phyloP scores from a whole-genome alignment of 2,797 vertebrate species.

The Bufotes viridis region DNA sequence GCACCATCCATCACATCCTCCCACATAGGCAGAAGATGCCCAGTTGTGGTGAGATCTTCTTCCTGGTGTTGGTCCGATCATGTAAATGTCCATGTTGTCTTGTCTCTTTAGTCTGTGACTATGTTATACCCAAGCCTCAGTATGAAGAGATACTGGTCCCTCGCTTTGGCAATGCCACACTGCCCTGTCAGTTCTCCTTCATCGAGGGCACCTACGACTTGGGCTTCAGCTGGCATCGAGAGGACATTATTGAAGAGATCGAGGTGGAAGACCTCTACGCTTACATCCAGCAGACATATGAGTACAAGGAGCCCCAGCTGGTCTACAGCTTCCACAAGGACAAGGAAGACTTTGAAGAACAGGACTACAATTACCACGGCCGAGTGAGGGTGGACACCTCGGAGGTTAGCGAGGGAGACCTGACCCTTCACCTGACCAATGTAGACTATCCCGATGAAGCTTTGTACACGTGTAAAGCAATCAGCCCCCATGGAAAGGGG shows the following conservation, averaged over 20 bases:
- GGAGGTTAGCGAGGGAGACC: constrained; percentile 65
- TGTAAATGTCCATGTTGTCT: not conserved
- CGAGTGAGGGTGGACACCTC: constrained; percentile 64
- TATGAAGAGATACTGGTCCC: constrained; percentile 41
- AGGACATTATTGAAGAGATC: constrained; percentile 69
- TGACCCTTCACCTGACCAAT: constrained; percentile 64
- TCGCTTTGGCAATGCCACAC: constrained; percentile 59
- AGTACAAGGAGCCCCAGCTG: constrained; percentile 66
- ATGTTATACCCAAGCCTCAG: constrained; percentile 33
- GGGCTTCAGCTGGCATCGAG: constrained; percentile 67
- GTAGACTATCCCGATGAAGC: constrained; percentile 68
- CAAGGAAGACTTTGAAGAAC: constrained; percentile 65
- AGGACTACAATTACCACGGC: constrained; percentile 64
- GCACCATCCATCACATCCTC: too few relatives aligned
- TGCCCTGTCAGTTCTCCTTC: constrained; percentile 67
- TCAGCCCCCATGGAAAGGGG: constrained; percentile 61
- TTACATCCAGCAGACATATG: constrained; percentile 64
- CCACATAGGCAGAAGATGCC: too few relatives aligned
- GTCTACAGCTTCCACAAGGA: constrained; percentile 66
- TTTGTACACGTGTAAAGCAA: constrained; percentile 64
- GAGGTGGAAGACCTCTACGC: constrained; percentile 65
- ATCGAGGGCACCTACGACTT: constrained; percentile 64
- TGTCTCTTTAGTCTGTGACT: constrained; percentile 46
- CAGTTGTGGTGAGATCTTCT: too few relatives aligned
- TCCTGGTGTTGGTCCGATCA: not conserved